Base-by-base conservation (phyloP, 1,140 invertebrate genomes). In the Teleogryllus occipitalis region DNA sequence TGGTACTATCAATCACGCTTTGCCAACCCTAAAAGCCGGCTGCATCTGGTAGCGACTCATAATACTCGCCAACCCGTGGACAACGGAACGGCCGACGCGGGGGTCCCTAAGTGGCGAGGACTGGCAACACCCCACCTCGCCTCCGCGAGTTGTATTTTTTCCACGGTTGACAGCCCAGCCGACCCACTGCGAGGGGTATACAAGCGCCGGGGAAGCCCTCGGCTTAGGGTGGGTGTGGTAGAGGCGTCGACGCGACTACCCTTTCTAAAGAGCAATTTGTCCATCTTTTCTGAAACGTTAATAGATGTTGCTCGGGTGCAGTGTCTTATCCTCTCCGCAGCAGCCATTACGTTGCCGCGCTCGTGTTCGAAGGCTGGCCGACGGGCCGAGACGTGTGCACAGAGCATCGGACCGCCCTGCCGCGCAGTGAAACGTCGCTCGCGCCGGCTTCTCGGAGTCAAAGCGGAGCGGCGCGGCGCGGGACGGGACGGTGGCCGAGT, bases 1-100 rank as follows among this genome's bases (percentile, higher is more conserved):
- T 65, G 54, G 54, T 65, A 65, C 54, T 65, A 65, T 65, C 54
- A 65, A 65, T 65, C 54, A 65, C 54, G 54, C 54, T 65, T 65
- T 65, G 54, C 54, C 54, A 65, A 65, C 54, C 18, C 18, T 65
- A 65, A 65, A 65, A 65, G 54, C 54, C 54, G 18, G 10, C 10
- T 65, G 54, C 54, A 65, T 65, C 54, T 65, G 54, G 54, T 65
- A 65, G 54, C 54, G 54, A 14, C 54, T 65, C 54, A 18, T 65
- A 65, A 65, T 65, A 7, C 54, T 65, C 18, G 54, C 54, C 18
- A 65, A 65, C 54, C 27, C 18, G 54, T 65, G 54, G 54, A 65
- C 54, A 65, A 65, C 54, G 54, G 18, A 65, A 18, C 54, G 7
- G 18, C 2, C 54, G 54, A 14, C 54, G 54, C 18, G 54, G 54